Evolutionary conservation across 2,888 invertebrate genomes (phyloP), one percentile per base, ranked within the genome.

Genomic region (Cordilura impudica): DNA sequence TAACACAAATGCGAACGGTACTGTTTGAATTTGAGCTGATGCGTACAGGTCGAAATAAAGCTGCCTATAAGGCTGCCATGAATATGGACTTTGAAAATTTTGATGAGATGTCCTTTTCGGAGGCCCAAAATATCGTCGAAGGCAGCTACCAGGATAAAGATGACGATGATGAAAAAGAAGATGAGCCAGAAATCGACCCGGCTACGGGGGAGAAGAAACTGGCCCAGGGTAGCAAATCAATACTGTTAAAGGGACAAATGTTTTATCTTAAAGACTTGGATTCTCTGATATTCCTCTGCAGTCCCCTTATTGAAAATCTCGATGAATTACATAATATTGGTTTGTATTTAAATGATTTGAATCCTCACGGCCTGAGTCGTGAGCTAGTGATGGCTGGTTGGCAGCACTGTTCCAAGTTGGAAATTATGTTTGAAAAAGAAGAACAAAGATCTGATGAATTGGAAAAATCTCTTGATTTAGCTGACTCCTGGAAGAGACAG

Each of bases 211-310:
- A 86, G 51, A 84, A 84, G 1, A 84, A 85, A 14, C 75, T 83
- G 10, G 86, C 88, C 0, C 85, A 88, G 26, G 85, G 84, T n/a
- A 72, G 83, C 4, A 86, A 84, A 8, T 94, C 95, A 61, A 93
- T 96, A 45, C 90, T 96, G 18, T 91, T 97, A 7, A 94, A 96
- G 84, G 97, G 97, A 2, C 96, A 97, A 84, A 96, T 97, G 92
- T 93, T 94, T 83, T 93, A 94, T 84, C 91, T 97, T 10, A 92
- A 94, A 39, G 96, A 97, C 83, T 93, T 96, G 72, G 94, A 95
- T 78, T 93, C 94, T 0, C 93, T 97, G 39, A 94, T 96, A 70
- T 97, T 96, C 86, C 91, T 97, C 1, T 97, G 97, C 87, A 95
- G 96, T 84, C 97, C 97, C 0, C 91, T 97, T 95, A 94, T 97